A percentile compares a stretch with the other conserved stretches of the same genome.
Evolutionary conservation across 2,797 vertebrate genomes (phyloP).

Genomic region (Scolopax rusticola): DNA sequence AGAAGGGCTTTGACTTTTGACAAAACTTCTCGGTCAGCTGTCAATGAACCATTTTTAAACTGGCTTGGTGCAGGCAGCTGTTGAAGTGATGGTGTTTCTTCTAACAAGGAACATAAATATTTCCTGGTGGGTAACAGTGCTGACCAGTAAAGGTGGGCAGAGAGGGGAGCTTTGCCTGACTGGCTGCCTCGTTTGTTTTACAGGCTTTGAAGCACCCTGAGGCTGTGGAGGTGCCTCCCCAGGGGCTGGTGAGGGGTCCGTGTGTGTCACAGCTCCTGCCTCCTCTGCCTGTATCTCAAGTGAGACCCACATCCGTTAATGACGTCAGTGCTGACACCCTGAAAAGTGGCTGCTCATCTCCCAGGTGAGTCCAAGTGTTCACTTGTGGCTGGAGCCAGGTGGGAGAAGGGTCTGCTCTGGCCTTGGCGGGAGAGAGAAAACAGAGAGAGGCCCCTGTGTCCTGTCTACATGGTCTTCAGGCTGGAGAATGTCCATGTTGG

Average conservation of each 20-base stretch:
- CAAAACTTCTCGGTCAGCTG: neutral
- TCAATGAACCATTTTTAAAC: neutral
- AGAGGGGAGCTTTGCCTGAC: neutral
- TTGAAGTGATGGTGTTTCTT: neutral
- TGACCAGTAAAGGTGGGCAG: neutral
- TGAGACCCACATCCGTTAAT: neutral
- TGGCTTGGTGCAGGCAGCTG: neutral
- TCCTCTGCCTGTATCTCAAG: rapidly evolving
- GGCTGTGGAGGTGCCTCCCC: neutral
- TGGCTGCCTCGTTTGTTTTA: neutral
- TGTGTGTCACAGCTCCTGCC: neutral
- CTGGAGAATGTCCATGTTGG: neutral
- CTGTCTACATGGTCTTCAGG: neutral
- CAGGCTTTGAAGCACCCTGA: neutral
- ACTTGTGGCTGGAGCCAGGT: neutral
- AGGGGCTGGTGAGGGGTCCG: neutral
- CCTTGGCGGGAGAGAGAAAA: neutral
- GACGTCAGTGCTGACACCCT: neutral
- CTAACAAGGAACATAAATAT: neutral
- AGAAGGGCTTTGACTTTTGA: neutral
- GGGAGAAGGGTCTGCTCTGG: neutral
- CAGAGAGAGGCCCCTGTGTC: neutral
- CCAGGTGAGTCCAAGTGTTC: neutral
- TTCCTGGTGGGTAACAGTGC: neutral
- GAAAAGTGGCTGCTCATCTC: neutral